Evolutionary conservation across 2,113 vertebrate genomes (phyloP), one percentile per base, ranked within the genome.

Genomic region (Strix aluco): DNA sequence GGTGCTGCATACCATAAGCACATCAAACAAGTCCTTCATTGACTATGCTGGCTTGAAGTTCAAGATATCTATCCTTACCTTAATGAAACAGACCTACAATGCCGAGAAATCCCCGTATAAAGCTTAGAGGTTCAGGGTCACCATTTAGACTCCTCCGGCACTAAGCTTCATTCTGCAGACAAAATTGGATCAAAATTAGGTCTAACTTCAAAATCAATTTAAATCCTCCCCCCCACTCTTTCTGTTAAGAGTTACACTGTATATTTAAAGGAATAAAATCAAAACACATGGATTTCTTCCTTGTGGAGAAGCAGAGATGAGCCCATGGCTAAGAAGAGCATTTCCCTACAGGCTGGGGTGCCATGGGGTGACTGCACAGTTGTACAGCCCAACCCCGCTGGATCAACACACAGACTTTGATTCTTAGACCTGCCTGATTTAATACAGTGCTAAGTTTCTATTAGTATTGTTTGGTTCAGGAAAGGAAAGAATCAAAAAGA

Each of bases 41-140:
- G 96, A 46, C 74, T 96, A 95, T 95, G 92, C 94, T 96, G 92
- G 92, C 84, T 97, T 97, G 96, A 97, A 97, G 78, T 94, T 91
- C 66, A 51, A 69, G 86, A 66, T 81, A 26, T 73, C 62, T 87
- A 46, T 51, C 77, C 74, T 83, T 88, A 96, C 94, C 81, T 92
- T 96, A 96, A 95, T 88, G 90, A 96, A 71, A 20, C 51, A 65
- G 65, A 51, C 67, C 49, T 36, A 47, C 1, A 0, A 52, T 1
- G 2, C 17, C 57, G 74, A 51, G 79, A 94, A 95, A 82, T 54
- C 54, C 29, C 54, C 0, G 0, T n/a, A 5, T 38, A 82, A 82
- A 91, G 21, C 61, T 62, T 34, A 46, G 49, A 70, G 77, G 84
- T 79, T 89, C 73, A 57, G 54, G 81, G 81, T 67, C 46, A 38